Evolutionary conservation across 2,113 vertebrate species (phyloP), one percentile per base, ranked within the genome.

Genomic region (Neodontobutis hainanensis): DNA sequence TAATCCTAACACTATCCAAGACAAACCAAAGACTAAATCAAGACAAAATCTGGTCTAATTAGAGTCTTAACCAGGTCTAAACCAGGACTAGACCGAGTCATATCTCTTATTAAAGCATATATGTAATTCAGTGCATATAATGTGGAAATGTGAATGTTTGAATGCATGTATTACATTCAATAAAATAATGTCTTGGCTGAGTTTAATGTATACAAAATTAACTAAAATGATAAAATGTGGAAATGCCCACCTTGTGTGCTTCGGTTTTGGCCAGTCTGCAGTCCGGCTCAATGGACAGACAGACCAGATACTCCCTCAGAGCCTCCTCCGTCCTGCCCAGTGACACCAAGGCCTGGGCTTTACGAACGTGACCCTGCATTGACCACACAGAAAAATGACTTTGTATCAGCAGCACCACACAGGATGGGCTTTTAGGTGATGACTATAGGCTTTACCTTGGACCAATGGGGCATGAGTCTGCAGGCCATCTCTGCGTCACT

Each of bases 251-350:
- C 94, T 91, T 95, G 36, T 93, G 90, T 2, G 92, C 93, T 78
- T 96, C 94, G 14, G 72, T 87, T 89, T 91, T 94, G 55, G 94
- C 95, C 0, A 57, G 92, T 85, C 90, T 93, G 67, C 94, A 94
- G 77, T 93, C 94, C n/a, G 90, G 91, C 70, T 97, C 94, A 50
- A 98, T 85, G 72, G 94, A 93, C 60, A 98, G 91, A 88, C 93
- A 95, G 70, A 94, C 90, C 0, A 98, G 88, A 88, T 95, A 97
- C 78, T 96, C 95, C 58, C 87, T 92, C 77, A 98, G 91, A 66
- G 96, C 95, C 79, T 96, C 94, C 59, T 96, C 95, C 15, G 87
- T 90, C 86, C 94, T 94, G 68, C 95, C 94, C 60, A 98, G 73
- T 10, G 91, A 91, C 81, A 92, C 90, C 62, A 97, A 85, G 3